These are phyloP conservation scores for Catagonus wagneri DNA, from an alignment of 2,113 vertebrate genomes.

Conservation along the genomic window DNA sequence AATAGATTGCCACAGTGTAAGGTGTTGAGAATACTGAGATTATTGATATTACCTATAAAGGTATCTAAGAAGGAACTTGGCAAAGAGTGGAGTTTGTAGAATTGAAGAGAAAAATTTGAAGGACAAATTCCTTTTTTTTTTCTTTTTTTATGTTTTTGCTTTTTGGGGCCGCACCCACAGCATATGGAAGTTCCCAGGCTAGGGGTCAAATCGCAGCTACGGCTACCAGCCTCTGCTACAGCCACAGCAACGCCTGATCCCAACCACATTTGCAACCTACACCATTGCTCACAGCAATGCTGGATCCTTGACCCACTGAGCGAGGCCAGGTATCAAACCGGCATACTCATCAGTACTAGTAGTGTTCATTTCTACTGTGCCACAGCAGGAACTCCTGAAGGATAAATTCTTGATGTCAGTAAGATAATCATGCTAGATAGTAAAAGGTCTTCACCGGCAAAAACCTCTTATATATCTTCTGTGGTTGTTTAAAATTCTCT, in stretches of 20 bases:
- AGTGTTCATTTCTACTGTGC: too few relatives aligned
- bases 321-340: too few relatives aligned
- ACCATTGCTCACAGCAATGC: too few relatives aligned
- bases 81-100: slow-evolving; percentile 32
- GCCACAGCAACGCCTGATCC: too few relatives aligned
- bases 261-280: too few relatives aligned
- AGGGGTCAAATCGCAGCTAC: too few relatives aligned
- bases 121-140: neutral
- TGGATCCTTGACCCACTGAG: too few relatives aligned
- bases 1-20: neutral
- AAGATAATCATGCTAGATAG: neutral
- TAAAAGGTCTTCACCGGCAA: neutral
- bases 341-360: too few relatives aligned
- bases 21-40: neutral
- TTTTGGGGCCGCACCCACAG: too few relatives aligned
- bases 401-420: slow-evolving; percentile 17
- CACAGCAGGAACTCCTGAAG: neutral
- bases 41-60: neutral
- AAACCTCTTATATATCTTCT: neutral
- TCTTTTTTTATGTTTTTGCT: neutral
- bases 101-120: neutral
- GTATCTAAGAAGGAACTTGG: neutral
- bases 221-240: too few relatives aligned
- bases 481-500: neutral
- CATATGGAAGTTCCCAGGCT: too few relatives aligned